phyloP scores from a whole-genome alignment of 2,888 invertebrate genomes.

The Meganola albula region DNA sequence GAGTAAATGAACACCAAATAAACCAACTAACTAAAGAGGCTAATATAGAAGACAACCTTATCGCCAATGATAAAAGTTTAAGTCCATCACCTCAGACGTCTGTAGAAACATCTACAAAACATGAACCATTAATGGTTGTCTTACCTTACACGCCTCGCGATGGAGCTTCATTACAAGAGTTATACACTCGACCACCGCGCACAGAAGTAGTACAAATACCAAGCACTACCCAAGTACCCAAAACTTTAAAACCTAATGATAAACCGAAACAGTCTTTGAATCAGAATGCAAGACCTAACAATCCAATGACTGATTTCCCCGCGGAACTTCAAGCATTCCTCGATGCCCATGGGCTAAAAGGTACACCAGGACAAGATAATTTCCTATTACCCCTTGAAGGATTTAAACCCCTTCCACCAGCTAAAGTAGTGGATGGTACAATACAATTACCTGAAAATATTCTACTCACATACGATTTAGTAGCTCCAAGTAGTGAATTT shows the following conservation, averaged over 20 bases:
- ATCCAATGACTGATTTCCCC: constrained; percentile 47
- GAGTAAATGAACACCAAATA: constrained; percentile 41
- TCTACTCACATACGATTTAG: constrained; percentile 59
- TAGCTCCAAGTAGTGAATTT: constrained; percentile 41
- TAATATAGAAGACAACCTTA: constrained; percentile 27
- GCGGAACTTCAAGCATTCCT: constrained; percentile 62
- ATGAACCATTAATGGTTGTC: constrained; percentile 78
- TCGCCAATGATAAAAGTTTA: constrained; percentile 23
- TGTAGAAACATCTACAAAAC: constrained; percentile 47
- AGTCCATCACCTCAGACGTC: constrained; percentile 26
- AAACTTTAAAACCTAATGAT: constrained; percentile 36
- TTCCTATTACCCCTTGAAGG: constrained; percentile 65
- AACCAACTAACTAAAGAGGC: constrained; percentile 26
- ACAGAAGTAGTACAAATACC: constrained; percentile 71
- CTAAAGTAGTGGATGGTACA: constrained; percentile 54
- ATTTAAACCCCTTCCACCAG: constrained; percentile 65
- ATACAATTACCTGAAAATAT: constrained; percentile 67
- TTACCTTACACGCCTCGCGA: constrained; percentile 80
- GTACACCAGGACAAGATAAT: constrained; percentile 55
- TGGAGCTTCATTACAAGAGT: constrained; percentile 76
- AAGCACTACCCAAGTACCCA: constrained; percentile 45
- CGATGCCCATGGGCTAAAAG: constrained; percentile 58
- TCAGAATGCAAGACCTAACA: constrained; percentile 27
- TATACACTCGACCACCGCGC: constrained; percentile 82
- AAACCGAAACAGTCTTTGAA: constrained; percentile 30